Evolutionary conservation across 2,113 vertebrate genomes (phyloP).

Genomic region (Dolichallabes microphthalmus): DNA sequence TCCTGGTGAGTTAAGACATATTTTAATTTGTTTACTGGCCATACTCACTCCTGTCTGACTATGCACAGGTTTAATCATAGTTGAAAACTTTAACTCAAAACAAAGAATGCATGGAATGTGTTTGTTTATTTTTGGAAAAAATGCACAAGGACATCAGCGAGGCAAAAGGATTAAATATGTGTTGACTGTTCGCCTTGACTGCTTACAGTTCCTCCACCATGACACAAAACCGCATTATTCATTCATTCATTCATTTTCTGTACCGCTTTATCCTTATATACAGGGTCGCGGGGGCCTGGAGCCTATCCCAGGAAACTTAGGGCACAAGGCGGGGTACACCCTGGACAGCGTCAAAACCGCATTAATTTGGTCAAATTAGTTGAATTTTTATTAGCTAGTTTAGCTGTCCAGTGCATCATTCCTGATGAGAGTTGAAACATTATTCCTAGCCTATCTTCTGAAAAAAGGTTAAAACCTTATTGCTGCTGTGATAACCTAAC

Average conservation of each 20-base stretch:
- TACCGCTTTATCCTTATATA: too few species aligned
- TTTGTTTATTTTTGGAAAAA: not conserved
- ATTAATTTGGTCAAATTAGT: not conserved
- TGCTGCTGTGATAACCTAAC: not conserved
- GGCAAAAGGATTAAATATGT: not conserved
- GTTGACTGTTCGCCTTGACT: not conserved
- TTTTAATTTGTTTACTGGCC: too few species aligned
- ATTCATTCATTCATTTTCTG: too few species aligned
- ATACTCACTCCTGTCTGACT: not conserved
- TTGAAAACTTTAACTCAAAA: not conserved
- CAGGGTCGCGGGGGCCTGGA: too few species aligned
- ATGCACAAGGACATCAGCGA: not conserved
- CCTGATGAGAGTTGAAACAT: not conserved
- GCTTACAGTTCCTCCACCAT: not conserved
- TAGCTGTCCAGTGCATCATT: not conserved
- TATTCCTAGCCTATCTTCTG: not conserved
- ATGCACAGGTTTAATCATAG: not conserved
- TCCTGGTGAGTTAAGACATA: slow-evolving; percentile 84
- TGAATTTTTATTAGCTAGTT: not conserved
- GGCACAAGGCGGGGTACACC: too few species aligned
- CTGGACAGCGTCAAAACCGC: too few species aligned
- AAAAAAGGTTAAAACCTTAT: not conserved
- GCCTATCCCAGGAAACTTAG: too few species aligned
- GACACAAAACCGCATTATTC: not conserved
- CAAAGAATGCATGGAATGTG: not conserved